Evolutionary conservation across 2,888 invertebrate genomes (phyloP).

Genomic region (Xanthorhoe spadicearia): DNA sequence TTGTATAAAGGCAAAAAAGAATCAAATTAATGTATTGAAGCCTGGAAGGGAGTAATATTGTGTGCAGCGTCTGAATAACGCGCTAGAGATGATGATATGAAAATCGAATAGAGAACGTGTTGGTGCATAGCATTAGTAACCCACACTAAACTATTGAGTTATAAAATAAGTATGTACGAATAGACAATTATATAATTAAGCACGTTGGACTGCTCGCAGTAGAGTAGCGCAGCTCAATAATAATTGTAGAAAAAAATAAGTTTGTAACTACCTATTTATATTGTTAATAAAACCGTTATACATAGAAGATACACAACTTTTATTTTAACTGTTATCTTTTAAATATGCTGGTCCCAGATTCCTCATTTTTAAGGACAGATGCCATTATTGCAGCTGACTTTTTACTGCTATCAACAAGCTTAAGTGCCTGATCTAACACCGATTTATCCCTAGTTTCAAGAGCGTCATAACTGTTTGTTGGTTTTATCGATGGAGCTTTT

Average conservation of each 20-base stretch:
- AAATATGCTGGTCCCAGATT: constrained; percentile 8
- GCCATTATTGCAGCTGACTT: constrained; percentile 45
- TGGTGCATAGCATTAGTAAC: constrained; percentile 69
- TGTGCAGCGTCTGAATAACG: constrained; percentile 32
- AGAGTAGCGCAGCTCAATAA: constrained; percentile 81
- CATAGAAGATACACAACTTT: constrained; percentile 60
- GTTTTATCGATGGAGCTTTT: constrained; percentile 3
- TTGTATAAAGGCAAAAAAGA: constrained; percentile 54
- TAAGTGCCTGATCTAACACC: constrained; percentile 49
- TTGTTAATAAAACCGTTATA: constrained; percentile 85
- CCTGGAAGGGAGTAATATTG: constrained; percentile 46
- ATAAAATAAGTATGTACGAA: constrained; percentile 24
- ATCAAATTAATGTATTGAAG: constrained; percentile 35
- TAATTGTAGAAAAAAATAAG: constrained; percentile 76
- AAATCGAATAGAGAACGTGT: constrained; percentile 56
- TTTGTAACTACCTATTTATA: constrained; percentile 84
- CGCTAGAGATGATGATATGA: constrained; percentile 26
- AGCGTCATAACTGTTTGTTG: constrained; percentile 35
- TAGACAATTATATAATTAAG: constrained; percentile 54
- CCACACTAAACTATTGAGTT: constrained; percentile 43
- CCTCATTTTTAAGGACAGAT: constrained; percentile 35
- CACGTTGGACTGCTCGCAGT: constrained; percentile 82
- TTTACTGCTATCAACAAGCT: constrained; percentile 56
- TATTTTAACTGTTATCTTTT: constrained; percentile 39
- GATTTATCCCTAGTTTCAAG: constrained; percentile 43